phyloP scores from a whole-genome alignment of 2,113 vertebrate genomes.

The Prinia subflava region DNA sequence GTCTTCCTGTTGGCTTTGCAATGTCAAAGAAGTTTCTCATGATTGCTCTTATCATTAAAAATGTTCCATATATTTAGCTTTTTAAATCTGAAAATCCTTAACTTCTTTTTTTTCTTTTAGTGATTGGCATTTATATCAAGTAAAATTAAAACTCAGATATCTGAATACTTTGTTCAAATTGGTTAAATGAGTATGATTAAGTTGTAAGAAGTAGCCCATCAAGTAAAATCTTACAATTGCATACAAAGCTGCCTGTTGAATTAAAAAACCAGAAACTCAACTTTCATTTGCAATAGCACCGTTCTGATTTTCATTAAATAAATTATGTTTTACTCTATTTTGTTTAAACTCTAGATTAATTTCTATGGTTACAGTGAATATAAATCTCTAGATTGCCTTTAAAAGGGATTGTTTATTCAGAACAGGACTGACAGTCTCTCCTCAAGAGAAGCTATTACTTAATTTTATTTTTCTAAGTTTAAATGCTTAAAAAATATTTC shows the following conservation, averaged over 20 bases:
- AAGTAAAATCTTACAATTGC: constrained; percentile 26
- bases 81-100: not conserved
- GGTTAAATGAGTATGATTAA: constrained; percentile 40
- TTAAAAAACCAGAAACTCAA: not conserved
- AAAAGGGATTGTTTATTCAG: constrained; percentile 68
- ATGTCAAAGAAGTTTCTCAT: not conserved
- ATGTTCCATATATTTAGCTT: not conserved
- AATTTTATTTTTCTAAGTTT: constrained; percentile 75
- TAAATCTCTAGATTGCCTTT: constrained; percentile 71
- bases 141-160: not conserved
- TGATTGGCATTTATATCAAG: not conserved
- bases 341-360: constrained; percentile 72
- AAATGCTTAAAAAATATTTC: constrained; percentile 75
- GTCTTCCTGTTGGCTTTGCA: not conserved
- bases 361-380: constrained; percentile 70
- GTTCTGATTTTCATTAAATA: constrained; percentile 76
- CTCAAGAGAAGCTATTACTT: constrained; percentile 74
- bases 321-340: constrained; percentile 64
- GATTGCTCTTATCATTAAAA: not conserved
- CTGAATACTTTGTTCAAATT: constrained; percentile 7
- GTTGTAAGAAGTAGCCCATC: constrained; percentile 58
- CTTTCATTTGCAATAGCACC: constrained; percentile 59
- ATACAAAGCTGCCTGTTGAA: constrained; percentile 39
- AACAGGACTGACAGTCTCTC: constrained; percentile 64
- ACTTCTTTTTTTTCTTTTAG: not conserved